Conservation (phyloP, 2,113 vertebrate species). For the Lampris incognitus region DNA sequence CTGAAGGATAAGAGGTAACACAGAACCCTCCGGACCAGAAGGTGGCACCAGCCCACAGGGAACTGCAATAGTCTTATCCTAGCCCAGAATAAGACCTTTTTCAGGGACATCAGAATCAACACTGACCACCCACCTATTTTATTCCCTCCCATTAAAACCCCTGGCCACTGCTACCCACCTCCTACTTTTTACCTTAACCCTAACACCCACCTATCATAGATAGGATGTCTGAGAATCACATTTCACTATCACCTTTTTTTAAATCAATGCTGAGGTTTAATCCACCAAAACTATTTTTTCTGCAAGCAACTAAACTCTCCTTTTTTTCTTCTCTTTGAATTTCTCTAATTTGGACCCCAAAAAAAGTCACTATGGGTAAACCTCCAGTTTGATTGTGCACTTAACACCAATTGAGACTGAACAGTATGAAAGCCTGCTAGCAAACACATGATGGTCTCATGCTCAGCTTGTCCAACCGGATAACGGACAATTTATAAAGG, state of each 20-base stretch:
- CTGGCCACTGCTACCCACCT: neutral
- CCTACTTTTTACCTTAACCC: neutral
- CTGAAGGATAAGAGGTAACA: constrained; percentile 91
- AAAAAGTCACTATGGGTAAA: no score
- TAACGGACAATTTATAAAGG: neutral
- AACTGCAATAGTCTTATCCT: constrained; percentile 71
- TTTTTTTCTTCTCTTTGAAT: no score
- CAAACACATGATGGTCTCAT: neutral
- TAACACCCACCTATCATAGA: neutral
- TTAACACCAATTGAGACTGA: no score
- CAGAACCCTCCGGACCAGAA: constrained; percentile 48
- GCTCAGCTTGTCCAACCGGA: neutral
- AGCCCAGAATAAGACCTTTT: constrained; percentile 71
- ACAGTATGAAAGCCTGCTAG: no score
- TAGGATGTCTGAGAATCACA: no score
- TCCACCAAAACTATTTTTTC: no score
- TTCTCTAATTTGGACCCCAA: no score
- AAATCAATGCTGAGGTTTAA: no score
- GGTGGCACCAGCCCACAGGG: constrained; percentile 46
- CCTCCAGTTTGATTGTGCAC: no score
- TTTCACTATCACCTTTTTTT: no score
- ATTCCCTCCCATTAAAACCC: neutral
- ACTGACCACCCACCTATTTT: constrained; percentile 1
- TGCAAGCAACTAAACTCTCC: no score
- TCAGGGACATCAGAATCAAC: constrained; percentile 74